These are phyloP conservation scores for Catostylus mosaicus DNA, from an alignment of 30 jellyfish, hydroid and myxozoan genomes.

Conservation along the genomic window DNA sequence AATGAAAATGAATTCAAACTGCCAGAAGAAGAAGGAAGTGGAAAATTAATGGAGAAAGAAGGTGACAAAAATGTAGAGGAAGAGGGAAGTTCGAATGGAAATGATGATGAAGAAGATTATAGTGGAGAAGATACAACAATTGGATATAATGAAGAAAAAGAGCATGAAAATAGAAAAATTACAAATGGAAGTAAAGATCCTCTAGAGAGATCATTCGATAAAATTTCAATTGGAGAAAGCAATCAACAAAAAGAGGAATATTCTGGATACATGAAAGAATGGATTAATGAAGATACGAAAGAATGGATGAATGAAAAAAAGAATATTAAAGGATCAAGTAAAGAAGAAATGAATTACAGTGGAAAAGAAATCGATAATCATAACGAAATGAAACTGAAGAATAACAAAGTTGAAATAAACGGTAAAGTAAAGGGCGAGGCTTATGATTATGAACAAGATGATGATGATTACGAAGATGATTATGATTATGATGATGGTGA, in stretches of 20 bases:
- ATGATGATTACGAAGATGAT: constrained; percentile 2
- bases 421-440: neutral
- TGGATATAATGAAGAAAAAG: neutral
- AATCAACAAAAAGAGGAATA: constrained; percentile 11
- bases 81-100: neutral
- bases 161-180: neutral
- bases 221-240: neutral
- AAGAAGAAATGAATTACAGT: neutral
- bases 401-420: neutral
- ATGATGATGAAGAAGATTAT: neutral
- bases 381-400: neutral
- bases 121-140: neutral
- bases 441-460: neutral
- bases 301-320: neutral
- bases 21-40: neutral
- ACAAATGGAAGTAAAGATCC: neutral
- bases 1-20: too few relatives aligned
- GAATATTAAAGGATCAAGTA: neutral
- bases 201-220: neutral
- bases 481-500: neutral
- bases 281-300: constrained; percentile 10
- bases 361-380: neutral
- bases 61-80: neutral
- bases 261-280: constrained; percentile 26
- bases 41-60: neutral